Percentiles rank a stretch among this genome's conserved stretches.
phyloP scores from a whole-genome alignment of 2,797 vertebrate genomes.

The Adrianichthys oophorus region DNA sequence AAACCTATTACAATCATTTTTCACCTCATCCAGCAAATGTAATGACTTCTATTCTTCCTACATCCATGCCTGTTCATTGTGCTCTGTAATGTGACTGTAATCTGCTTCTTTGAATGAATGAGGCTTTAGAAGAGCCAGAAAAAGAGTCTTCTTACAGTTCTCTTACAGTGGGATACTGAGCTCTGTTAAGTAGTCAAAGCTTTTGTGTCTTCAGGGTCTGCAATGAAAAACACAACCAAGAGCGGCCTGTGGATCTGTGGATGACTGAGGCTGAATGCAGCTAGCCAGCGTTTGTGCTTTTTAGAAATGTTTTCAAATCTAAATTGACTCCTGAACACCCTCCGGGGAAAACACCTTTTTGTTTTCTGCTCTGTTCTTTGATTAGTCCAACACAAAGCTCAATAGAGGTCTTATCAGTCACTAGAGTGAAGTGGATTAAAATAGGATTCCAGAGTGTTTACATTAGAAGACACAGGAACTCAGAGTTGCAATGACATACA shows the following conservation, averaged over 20 bases:
- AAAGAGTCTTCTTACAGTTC: slow-evolving; percentile 57
- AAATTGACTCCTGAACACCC: slow-evolving; percentile 24
- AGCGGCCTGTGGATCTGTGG: slow-evolving; percentile 38
- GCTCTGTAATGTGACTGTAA: slow-evolving; percentile 16
- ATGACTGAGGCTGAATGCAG: slow-evolving; percentile 22
- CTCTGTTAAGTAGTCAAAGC: slow-evolving; percentile 60
- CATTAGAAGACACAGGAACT: background rate
- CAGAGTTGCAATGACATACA: background rate
- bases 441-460: background rate
- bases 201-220: slow-evolving; percentile 36
- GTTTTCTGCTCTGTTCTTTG: slow-evolving; percentile 31
- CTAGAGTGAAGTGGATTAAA: slow-evolving; percentile 7
- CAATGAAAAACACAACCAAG: slow-evolving; percentile 45
- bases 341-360: slow-evolving; percentile 13
- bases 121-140: slow-evolving; percentile 32
- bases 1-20: slow-evolving; percentile 45
- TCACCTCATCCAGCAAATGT: slow-evolving; percentile 31
- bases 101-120: no score
- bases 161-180: slow-evolving; percentile 55
- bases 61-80: slow-evolving; percentile 47
- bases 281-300: slow-evolving; percentile 1
- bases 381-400: slow-evolving; percentile 29
- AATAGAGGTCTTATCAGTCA: slow-evolving; percentile 20
- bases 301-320: slow-evolving; percentile 37
- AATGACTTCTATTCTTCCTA: slow-evolving; percentile 42